phyloP scores from a whole-genome alignment of 2,113 vertebrate genomes.

The Ameiurus melas region DNA sequence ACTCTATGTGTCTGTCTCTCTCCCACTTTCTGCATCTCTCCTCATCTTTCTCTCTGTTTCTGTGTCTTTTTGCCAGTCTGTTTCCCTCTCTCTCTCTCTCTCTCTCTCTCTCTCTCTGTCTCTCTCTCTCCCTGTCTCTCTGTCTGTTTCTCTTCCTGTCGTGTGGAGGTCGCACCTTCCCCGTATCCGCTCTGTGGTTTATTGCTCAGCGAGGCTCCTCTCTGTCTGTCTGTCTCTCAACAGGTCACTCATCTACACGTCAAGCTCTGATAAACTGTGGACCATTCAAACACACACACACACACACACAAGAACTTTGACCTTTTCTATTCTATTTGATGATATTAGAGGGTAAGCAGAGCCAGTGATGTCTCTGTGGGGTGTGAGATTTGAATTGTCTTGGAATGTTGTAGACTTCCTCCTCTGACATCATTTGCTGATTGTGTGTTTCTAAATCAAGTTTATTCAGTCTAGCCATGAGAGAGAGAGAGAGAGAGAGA shows the following conservation, averaged over 20 bases:
- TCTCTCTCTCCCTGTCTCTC: neutral
- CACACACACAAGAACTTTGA: constrained; percentile 15
- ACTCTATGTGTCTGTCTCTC: neutral
- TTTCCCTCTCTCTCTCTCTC: neutral
- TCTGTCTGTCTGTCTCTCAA: constrained; percentile 17
- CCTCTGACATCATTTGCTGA: constrained; percentile 1
- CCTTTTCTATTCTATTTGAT: neutral
- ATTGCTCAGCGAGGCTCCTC: constrained; percentile 7
- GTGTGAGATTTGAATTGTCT: neutral
- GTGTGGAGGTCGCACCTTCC: constrained; percentile 21
- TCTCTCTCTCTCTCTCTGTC: neutral
- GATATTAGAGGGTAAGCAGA: neutral
- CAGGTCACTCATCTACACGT: neutral
- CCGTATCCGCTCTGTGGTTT: constrained; percentile 9
- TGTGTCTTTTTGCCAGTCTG: neutral
- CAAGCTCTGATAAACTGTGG: constrained; percentile 10
- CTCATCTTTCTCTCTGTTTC: neutral
- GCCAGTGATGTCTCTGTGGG: neutral
- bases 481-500: neutral
- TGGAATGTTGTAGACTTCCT: constrained; percentile 20
- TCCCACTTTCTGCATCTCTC: too few species aligned
- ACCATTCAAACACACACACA: constrained; percentile 4
- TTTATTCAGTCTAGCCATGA: neutral
- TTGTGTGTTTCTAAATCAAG: neutral
- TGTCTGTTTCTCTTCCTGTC: constrained; percentile 7